Percentiles rank a stretch among this genome's conserved stretches.
Conservation (phyloP, 2,888 invertebrate species). For the Thysanoteuthis rhombus region DNA sequence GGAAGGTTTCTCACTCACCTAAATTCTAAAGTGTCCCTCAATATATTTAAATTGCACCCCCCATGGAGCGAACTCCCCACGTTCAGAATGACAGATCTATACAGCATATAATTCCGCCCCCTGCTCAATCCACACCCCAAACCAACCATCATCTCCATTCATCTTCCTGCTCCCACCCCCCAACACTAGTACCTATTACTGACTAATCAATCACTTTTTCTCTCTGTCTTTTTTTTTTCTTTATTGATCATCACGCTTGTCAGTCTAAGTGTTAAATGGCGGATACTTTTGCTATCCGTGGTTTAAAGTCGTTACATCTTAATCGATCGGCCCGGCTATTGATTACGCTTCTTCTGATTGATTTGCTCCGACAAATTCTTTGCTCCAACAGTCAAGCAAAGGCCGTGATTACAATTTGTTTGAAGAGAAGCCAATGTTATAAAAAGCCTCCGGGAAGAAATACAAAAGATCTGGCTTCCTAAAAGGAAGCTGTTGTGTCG, state of each 20-base stretch:
- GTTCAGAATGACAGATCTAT: no score
- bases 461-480: no score
- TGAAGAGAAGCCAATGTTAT: not conserved
- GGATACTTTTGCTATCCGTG: not conserved
- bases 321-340: not conserved
- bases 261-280: not conserved
- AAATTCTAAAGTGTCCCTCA: no score
- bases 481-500: no score
- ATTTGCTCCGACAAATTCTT: not conserved
- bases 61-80: no score
- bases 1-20: no score
- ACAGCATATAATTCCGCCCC: no score
- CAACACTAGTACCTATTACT: not conserved
- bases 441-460: no score
- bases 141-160: not conserved
- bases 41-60: no score
- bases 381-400: not conserved
- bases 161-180: not conserved
- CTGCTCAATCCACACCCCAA: no score
- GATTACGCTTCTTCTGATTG: not conserved
- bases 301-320: not conserved
- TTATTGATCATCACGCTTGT: not conserved
- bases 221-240: not conserved
- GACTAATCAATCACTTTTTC: not conserved
- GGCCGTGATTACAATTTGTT: not conserved